These are phyloP conservation scores for Pseudocheirus occidentalis DNA, from an alignment of 2,797 vertebrate genomes.

Conservation along the genomic window DNA sequence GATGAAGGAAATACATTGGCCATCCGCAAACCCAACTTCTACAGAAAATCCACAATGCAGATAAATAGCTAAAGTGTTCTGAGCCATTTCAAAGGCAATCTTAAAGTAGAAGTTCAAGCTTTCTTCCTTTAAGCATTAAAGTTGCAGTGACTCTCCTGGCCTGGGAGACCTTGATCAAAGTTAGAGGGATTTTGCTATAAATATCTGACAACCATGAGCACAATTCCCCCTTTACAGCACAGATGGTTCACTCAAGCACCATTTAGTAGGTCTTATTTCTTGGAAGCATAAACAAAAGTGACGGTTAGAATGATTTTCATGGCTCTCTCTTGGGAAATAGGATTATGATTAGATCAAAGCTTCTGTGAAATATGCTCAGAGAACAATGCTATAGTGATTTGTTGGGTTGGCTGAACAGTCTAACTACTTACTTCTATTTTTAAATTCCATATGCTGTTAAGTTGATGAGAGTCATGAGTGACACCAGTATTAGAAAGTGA, in stretches of 20 bases:
- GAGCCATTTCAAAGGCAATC: not conserved
- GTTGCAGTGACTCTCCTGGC: not conserved
- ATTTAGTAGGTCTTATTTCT: not conserved
- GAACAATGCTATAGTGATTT: not conserved
- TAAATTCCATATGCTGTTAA: not conserved
- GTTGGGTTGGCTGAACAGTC: not conserved
- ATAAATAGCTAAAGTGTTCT: not conserved
- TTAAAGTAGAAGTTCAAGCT: not conserved
- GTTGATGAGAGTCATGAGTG: not conserved
- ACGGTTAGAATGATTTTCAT: conserved; percentile 3
- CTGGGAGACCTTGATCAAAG: not conserved
- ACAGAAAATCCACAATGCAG: rapidly evolving
- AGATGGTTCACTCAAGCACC: not conserved
- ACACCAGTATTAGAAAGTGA: not conserved
- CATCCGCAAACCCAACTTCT: not conserved
- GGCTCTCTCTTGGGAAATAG: not conserved
- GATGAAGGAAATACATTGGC: not conserved
- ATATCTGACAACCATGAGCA: not conserved
- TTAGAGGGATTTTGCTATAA: not conserved
- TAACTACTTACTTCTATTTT: not conserved
- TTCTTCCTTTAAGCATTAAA: not conserved
- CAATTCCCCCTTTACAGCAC: not conserved
- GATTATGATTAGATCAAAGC: not conserved
- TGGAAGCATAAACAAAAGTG: not conserved
- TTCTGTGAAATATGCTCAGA: not conserved